These are phyloP conservation scores for Theretra japonica DNA, from an alignment of 2,888 invertebrate species.

Conservation along the genomic window DNA sequence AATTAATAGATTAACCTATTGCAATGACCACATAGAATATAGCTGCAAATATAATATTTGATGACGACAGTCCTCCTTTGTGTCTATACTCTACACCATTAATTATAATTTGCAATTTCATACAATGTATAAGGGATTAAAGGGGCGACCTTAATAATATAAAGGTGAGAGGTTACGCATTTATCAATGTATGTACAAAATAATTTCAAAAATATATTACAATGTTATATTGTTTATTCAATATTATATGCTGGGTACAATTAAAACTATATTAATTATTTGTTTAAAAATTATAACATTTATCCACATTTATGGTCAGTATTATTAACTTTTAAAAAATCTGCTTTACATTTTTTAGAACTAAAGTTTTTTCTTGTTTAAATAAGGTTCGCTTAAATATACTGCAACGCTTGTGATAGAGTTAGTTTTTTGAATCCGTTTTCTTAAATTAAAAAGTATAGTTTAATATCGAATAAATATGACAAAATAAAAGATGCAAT, in stretches of 20 bases:
- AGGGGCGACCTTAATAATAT: neutral
- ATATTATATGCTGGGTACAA: neutral
- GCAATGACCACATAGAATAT: neutral
- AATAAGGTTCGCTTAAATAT: too few species aligned
- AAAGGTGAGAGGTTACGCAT: conserved; percentile 11
- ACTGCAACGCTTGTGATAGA: too few species aligned
- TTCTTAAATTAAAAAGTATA: neutral
- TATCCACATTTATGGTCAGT: too few species aligned
- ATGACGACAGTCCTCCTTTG: neutral
- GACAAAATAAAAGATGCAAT: neutral
- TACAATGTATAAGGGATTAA: conserved; percentile 24
- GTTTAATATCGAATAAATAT: neutral
- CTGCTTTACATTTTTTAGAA: too few species aligned
- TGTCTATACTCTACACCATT: neutral
- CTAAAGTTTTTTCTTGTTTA: too few species aligned
- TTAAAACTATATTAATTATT: too few species aligned
- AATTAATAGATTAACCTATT: neutral
- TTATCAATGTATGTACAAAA: neutral
- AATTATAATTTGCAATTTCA: conserved; percentile 15
- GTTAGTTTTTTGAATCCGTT: too few species aligned
- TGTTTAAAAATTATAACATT: too few species aligned
- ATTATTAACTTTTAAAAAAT: too few species aligned
- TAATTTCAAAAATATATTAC: neutral
- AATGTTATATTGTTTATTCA: neutral
- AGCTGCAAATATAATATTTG: neutral